Evolutionary conservation across 2,888 invertebrate genomes (phyloP).

Genomic region (Parnassius glacialis): DNA sequence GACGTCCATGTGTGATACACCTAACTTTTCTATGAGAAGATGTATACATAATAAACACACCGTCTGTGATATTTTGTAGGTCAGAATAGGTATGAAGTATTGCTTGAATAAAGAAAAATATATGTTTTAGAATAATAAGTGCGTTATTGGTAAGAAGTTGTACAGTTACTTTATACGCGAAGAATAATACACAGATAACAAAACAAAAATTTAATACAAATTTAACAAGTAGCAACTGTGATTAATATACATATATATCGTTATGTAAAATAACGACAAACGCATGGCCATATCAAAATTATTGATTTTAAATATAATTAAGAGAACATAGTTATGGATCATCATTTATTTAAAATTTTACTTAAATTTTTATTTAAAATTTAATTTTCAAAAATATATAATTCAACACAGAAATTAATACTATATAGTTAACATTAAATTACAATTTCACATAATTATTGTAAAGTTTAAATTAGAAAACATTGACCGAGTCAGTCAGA

Average conservation of each 20-base stretch:
- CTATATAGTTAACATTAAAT: background rate
- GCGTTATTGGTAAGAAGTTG: conserved; percentile 73
- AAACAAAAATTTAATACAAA: conserved; percentile 54
- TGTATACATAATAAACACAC: conserved; percentile 81
- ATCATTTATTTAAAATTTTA: conserved; percentile 42
- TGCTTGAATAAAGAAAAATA: conserved; percentile 73
- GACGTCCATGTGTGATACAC: conserved; percentile 80
- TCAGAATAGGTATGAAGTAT: conserved; percentile 76
- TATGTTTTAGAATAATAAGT: conserved; percentile 75
- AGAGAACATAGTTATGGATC: conserved; percentile 43
- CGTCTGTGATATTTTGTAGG: conserved; percentile 81
- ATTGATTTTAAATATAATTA: conserved; percentile 67
- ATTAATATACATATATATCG: conserved; percentile 73
- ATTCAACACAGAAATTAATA: background rate
- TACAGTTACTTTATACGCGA: conserved; percentile 69
- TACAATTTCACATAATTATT: too few relatives aligned
- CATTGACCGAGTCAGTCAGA: background rate
- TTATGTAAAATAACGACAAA: conserved; percentile 64
- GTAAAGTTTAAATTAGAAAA: background rate
- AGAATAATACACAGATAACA: conserved; percentile 55
- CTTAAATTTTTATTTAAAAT: conserved; percentile 46
- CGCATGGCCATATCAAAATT: conserved; percentile 77
- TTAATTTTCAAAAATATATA: conserved; percentile 42
- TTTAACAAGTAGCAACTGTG: conserved; percentile 70
- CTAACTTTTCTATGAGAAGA: conserved; percentile 80